Conservation (phyloP, 2,113 vertebrate genomes). For the Puma concolor region DNA sequence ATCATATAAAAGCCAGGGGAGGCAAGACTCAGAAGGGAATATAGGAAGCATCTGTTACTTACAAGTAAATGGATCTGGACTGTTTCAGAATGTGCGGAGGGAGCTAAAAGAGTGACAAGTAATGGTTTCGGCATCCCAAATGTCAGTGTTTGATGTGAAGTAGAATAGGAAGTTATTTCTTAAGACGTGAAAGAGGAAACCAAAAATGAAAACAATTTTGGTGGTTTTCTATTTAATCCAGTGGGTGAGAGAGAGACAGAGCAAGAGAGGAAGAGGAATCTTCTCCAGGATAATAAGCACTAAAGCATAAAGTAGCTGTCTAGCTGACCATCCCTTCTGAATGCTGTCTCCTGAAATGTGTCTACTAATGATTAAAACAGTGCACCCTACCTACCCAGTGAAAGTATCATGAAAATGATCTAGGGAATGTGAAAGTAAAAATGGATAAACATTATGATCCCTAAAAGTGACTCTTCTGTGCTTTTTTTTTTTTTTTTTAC, state of each 20-base stretch:
- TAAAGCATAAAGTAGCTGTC: neutral
- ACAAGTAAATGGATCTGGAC: neutral
- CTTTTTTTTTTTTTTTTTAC: neutral
- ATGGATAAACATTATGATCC: neutral
- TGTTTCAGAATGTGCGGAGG: neutral
- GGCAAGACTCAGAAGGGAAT: neutral
- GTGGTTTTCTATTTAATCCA: neutral
- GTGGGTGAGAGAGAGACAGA: neutral
- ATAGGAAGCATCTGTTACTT: neutral
- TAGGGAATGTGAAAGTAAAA: neutral
- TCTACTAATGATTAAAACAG: neutral
- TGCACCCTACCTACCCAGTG: accelerated
- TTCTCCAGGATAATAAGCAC: neutral
- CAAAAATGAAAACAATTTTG: neutral
- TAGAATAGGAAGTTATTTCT: neutral
- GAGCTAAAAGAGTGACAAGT: neutral
- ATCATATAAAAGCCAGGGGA: neutral
- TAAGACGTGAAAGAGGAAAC: neutral
- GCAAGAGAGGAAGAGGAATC: neutral
- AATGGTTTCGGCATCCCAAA: neutral
- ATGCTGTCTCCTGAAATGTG: neutral
- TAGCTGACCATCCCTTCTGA: neutral
- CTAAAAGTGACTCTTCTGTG: neutral
- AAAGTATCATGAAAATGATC: neutral
- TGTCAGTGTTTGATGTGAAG: neutral